Evolutionary conservation across 2,888 invertebrate species (phyloP), one percentile per base, ranked within the genome.

Genomic region (Augochlorella aurata): DNA sequence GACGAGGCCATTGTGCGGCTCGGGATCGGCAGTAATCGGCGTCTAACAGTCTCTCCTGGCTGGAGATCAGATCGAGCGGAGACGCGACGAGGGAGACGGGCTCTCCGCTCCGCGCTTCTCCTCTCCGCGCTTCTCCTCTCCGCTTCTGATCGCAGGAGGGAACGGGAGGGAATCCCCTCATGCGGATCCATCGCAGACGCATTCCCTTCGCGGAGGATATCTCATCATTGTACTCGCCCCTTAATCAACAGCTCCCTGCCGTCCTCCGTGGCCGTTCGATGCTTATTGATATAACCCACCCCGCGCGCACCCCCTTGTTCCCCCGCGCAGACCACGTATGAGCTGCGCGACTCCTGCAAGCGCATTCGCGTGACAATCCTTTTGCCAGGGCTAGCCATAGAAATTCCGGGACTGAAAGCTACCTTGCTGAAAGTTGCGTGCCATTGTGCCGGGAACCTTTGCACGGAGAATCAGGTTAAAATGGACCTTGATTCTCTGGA

Each of bases 211-310:
- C 85, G 79, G 81, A 88, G 88, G 87, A 88, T 88, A 88, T 88
- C 87, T 89, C 88, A 86, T 88, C 87, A 90, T 91, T 91, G 91
- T 91, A 70, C 79, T 84, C 84, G 86, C 85, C 86, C 88, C 89
- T 91, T 91, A 91, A 92, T 92, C 91, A 91, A 92, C 90, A 87
- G 89, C 88, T 87, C 87, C 90, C 88, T 88, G 85, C 89, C 85
- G 86, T 87, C 87, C 88, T 85, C 81, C 81, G 86, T 86, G 75
- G 87, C 87, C 87, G 89, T 90, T 91, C 91, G 90, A 92, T 90
- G 89, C 89, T 89, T 90, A 91, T 91, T 91, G 91, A 91, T 90
- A 90, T 90, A 91, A 87, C 88, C 87, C 89, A 81, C 72, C 80
- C 81, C 24, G 61, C 61, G 16, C 61, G 49, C 24, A 44, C n/a